Conservation (phyloP, 2,797 vertebrate genomes). For the Esox lucius region DNA sequence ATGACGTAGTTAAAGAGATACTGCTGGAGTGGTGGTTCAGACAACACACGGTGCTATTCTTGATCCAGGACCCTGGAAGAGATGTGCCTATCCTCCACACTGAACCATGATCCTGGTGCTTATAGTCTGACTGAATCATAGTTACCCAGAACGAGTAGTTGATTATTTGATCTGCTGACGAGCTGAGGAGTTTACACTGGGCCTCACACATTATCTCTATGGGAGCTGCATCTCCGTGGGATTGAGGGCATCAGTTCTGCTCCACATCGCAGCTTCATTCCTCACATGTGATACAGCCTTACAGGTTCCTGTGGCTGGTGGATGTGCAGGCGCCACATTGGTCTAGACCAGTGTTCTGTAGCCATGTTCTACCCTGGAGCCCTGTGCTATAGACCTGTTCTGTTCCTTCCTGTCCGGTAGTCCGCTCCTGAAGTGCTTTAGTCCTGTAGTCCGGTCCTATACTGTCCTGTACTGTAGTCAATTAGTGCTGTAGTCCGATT, state of each 20-base stretch:
- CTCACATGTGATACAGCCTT: neutral
- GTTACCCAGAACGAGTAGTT: slow-evolving; percentile 22
- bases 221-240: slow-evolving; percentile 10
- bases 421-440: too few species aligned
- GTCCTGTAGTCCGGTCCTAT: too few species aligned
- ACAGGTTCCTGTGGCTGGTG: neutral
- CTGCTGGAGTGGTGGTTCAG: slow-evolving; percentile 48
- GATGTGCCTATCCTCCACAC: neutral
- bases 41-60: slow-evolving; percentile 25
- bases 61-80: slow-evolving; percentile 24
- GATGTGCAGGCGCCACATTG: neutral
- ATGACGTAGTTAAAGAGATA: slow-evolving; percentile 31
- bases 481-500: too few species aligned
- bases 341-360: neutral
- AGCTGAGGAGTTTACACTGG: slow-evolving; percentile 38
- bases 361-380: slow-evolving; percentile 18
- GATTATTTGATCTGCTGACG: slow-evolving; percentile 21
- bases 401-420: too few species aligned
- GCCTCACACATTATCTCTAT: slow-evolving; percentile 17
- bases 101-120: neutral
- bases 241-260: neutral
- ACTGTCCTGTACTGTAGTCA: too few species aligned
- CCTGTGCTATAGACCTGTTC: too few species aligned
- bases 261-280: neutral
- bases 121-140: slow-evolving; percentile 9